Base-by-base conservation (phyloP, 2,888 invertebrate genomes). In the Panzeria rudis region DNA sequence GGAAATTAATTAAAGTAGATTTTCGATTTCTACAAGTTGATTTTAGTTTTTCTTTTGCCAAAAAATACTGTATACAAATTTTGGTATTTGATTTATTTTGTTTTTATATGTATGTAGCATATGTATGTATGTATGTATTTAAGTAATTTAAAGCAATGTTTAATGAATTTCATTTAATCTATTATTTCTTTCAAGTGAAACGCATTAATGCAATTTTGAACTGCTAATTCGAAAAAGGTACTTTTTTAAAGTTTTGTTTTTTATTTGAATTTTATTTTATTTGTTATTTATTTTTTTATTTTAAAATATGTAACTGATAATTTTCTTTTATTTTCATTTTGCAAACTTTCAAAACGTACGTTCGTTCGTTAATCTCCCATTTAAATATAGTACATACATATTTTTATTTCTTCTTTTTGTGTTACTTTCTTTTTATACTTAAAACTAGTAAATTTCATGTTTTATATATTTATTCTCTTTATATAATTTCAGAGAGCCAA, bases 181-280 rank as follows among this genome's bases (percentile, higher is more conserved):
- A 41, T 56, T 56, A 72, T 66, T 71, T 76, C 35, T 84, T 56
- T 64, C 44, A 84, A 66, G 81, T 84, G 84, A 84, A 84, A 84
- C 84, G 80, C 84, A 77, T 80, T 79, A 86, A 89, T 88, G 89
- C 89, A 92, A 92, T 92, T 92, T 92, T 90, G 90, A 92, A 91
- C 92, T 91, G 92, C 92, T 89, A 90, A 90, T 91, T 91, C 90
- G 88, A 86, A 84, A 92, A 91, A 92, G 92, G 92, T 92, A 92
- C 92, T 89, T 88, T 87, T 88, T 88, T 87, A 76, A 80, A 79
- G 64, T 59, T 84, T 85, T 71, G 44, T 75, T 82, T 85, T 78
- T 83, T 66, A 61, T 71, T 44, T 71, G 20, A 66, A n/a, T 73
- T 72, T 66, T 5, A 11, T 77, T 52, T 54, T 35, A 13, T 41